Evolutionary conservation across 2,888 invertebrate species (phyloP), one percentile per base, ranked within the genome.

Genomic region (Stegophylla sp.): DNA sequence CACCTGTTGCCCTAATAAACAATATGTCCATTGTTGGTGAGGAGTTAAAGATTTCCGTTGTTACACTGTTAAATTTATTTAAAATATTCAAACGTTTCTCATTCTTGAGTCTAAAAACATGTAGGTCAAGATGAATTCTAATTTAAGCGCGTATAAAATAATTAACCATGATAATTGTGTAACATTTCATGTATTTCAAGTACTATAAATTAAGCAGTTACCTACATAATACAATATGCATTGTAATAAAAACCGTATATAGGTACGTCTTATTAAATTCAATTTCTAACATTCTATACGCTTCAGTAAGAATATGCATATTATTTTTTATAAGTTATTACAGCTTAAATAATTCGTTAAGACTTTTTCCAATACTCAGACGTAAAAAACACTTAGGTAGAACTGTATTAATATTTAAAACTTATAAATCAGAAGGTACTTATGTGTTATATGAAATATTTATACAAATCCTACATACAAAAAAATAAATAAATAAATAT

Each of bases 41-140:
- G 17, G 17, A 51, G 4, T 17, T 51, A 17, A 51, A 51, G 51
- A 51, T 51, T 51, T 4, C 17, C 51, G 61, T 61, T 61, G 28
- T 61, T 28, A 15, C 26, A 28, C 28, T 28, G 5, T 28, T 28
- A 26, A 48, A 23, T 67, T 45, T 48, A 12, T 59, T n/a, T 61
- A 61, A 48, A 61, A 61, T 61, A 61, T 61, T 61, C 73, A 45
- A 61, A 61, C 45, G 28, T 73, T 73, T 61, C 28, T 61, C 61
- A 34, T 7, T 61, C n/a, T 73, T 13, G 72, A 1, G 23, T 45
- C 73, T 26, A 15, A 20, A n/a, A n/a, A n/a, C n/a, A n/a, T 69
- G 69, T 73, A 15, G 73, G 73, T 73, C 73, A 73, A 73, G 73
- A 73, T 45, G 28, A 61, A 61, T 73, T 73, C 23, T 61, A 73